Percentiles rank a stretch among this genome's conserved stretches.
Conservation (phyloP, 2,888 invertebrate genomes). For the Alloplasta piceator region DNA sequence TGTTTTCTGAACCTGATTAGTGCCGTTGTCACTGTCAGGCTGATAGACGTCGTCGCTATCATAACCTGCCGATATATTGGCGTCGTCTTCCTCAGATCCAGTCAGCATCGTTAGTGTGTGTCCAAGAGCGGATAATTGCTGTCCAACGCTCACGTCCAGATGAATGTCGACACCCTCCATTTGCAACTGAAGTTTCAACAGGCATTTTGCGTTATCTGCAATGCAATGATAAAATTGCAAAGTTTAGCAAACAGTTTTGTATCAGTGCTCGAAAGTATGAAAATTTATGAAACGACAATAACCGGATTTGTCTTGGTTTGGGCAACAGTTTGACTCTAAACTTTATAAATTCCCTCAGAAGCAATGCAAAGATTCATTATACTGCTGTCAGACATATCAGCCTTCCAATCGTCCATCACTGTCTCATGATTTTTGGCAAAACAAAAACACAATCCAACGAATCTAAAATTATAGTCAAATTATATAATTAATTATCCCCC, state of each 20-base stretch:
- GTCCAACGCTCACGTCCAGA: too few species aligned
- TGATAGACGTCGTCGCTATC: conserved; percentile 92
- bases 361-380: too few species aligned
- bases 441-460: too few species aligned
- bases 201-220: conserved; percentile 97
- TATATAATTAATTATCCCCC: too few species aligned
- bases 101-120: conserved; percentile 98
- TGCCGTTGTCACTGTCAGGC: conserved; percentile 85
- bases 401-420: conserved; percentile 99
- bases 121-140: too few species aligned
- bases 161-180: conserved; percentile 99
- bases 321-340: conserved; percentile 96
- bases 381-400: conserved; percentile 91
- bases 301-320: conserved; percentile 91
- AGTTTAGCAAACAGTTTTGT: conserved; percentile 17
- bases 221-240: conserved; percentile 42
- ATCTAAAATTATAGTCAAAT: too few species aligned
- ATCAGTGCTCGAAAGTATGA: too few species aligned
- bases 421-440: too few species aligned
- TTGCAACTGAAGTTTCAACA: conserved; percentile 98
- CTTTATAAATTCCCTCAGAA: conserved; percentile 99
- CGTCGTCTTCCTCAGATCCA: conserved; percentile 94
- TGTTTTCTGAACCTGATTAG: conserved; percentile 82
- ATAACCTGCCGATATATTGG: conserved; percentile 87
- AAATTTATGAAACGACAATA: conserved; percentile 51